These are phyloP conservation scores for Pristionchus mayeri DNA, from an alignment of 2,888 invertebrate species.

Conservation along the genomic window DNA sequence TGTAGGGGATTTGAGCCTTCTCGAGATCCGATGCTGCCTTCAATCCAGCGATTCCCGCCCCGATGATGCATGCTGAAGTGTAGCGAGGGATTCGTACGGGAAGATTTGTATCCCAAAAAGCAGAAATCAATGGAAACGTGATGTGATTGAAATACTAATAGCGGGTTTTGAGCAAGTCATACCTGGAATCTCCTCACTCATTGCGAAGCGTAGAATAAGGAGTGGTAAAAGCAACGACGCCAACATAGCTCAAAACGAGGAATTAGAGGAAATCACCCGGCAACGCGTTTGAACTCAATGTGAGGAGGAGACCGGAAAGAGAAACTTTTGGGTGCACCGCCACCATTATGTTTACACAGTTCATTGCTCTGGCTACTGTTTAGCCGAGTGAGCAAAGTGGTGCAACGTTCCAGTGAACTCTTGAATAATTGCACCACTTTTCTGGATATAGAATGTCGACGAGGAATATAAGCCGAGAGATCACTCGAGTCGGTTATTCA, in stretches of 20 bases:
- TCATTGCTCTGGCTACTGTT: background rate
- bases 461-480: background rate
- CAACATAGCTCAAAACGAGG: background rate
- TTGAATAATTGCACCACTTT: constrained; percentile 1
- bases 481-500: background rate
- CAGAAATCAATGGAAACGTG: too few species aligned
- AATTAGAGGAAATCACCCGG: background rate
- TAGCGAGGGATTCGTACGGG: too few species aligned
- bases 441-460: background rate
- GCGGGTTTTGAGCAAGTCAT: too few species aligned
- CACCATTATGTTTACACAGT: constrained; percentile 2
- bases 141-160: too few species aligned
- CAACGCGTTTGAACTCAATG: background rate
- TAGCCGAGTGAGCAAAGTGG: constrained; percentile 12
- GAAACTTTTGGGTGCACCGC: background rate
- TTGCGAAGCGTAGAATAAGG: too few species aligned
- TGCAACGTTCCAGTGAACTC: background rate
- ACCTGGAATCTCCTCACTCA: too few species aligned
- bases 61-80: constrained; percentile 44
- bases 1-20: background rate
- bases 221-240: background rate
- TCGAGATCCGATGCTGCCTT: constrained; percentile 11
- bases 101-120: too few species aligned
- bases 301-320: background rate
- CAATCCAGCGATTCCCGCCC: constrained; percentile 41